Evolutionary conservation across 1,140 invertebrate genomes (phyloP).

Genomic region (Marisa cornuarietis): DNA sequence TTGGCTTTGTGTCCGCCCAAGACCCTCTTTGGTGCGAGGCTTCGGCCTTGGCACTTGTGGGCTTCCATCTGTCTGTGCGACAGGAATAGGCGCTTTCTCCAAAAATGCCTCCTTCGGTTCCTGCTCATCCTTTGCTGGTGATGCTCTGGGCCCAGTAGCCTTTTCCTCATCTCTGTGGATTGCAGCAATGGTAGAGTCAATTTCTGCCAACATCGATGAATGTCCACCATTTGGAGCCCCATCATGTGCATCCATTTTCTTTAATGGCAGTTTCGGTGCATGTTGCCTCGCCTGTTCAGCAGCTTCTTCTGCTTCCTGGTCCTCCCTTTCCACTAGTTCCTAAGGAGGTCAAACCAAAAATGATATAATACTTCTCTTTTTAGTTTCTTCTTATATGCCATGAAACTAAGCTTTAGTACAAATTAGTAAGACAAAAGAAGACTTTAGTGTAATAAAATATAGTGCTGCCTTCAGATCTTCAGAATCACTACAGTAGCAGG

Average conservation of each 20-base stretch:
- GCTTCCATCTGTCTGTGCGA: neutral
- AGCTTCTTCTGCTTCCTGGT: neutral
- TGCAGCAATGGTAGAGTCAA: slow-evolving; percentile 23
- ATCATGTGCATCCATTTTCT: neutral
- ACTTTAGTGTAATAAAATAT: too few relatives aligned
- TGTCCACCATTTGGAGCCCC: neutral
- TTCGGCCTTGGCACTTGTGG: neutral
- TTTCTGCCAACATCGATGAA: slow-evolving; percentile 30
- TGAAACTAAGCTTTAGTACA: too few relatives aligned
- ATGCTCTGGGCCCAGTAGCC: neutral
- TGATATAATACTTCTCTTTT: too few relatives aligned
- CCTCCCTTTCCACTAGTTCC: slow-evolving; percentile 9
- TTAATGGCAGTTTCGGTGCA: neutral
- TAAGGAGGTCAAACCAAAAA: neutral
- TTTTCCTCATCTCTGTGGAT: slow-evolving; percentile 14
- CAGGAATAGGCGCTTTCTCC: neutral
- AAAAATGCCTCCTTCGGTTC: neutral
- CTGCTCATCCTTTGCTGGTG: neutral
- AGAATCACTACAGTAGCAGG: neutral
- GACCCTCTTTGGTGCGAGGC: neutral
- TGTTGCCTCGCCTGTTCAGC: neutral
- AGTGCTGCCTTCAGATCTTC: too few relatives aligned
- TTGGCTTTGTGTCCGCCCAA: neutral
- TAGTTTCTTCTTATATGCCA: too few relatives aligned
- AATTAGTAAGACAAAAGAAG: too few relatives aligned